These are phyloP conservation scores for Megaceryle torquata DNA, from an alignment of 2,113 vertebrate genomes.

Conservation along the genomic window DNA sequence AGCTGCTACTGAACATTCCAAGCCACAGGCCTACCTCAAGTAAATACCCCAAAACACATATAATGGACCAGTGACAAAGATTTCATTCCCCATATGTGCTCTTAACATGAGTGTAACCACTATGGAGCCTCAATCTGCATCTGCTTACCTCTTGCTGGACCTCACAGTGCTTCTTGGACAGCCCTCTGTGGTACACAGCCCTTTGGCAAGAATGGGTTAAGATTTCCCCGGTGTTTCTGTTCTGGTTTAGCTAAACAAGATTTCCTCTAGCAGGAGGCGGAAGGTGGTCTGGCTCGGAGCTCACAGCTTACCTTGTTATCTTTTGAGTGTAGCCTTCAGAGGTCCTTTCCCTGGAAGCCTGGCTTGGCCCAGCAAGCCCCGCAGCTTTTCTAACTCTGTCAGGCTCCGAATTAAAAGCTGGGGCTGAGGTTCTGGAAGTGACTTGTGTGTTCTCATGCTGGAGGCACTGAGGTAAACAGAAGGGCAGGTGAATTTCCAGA, in stretches of 20 bases:
- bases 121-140: neutral
- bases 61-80: rapidly evolving
- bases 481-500: neutral
- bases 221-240: neutral
- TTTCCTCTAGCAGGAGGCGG: neutral
- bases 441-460: neutral
- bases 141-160: neutral
- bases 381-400: neutral
- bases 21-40: neutral
- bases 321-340: neutral
- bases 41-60: neutral
- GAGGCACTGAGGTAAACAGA: neutral
- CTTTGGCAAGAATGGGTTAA: neutral
- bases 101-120: neutral
- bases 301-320: neutral
- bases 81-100: neutral
- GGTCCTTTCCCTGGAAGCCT: neutral
- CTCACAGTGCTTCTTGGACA: neutral
- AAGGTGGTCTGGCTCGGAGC: neutral
- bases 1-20: neutral
- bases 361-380: neutral
- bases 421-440: neutral
- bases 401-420: neutral
- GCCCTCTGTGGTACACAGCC: neutral
- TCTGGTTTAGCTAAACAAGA: neutral